Evolutionary conservation across 1,140 invertebrate genomes (phyloP), one percentile per base, ranked within the genome.

Genomic region (Hesperophylax magnus): DNA sequence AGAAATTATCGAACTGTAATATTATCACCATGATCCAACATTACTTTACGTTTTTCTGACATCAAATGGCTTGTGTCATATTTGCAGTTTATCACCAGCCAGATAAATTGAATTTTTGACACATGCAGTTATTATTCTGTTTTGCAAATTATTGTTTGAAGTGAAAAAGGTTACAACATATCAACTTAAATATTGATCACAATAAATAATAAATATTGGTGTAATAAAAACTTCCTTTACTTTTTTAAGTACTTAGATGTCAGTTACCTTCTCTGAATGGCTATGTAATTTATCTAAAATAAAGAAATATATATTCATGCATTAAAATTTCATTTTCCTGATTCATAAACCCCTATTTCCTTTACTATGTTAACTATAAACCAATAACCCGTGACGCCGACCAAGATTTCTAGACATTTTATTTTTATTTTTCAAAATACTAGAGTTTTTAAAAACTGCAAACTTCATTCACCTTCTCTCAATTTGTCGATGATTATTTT

Each of bases 11-110:
- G 17, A 58, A n/a, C 17, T n/a, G 54, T 18, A n/a, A 18, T 3
- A 20, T 18, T 17, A 58, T 18, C 17, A 20, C 17, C 17, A n/a
- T 20, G 54, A 18, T 58, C 17, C 17, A 58, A 18, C 54, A n/a
- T 18, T 58, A 58, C 17, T 58, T 18, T 18, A 18, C 5, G 17
- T 58, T 58, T 58, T 18, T 63, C n/a, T 15, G 24, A 63, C 22
- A 27, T 71, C 39, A 47, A n/a, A 71, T 71, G 17, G 39, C 31
- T n/a, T 71, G 67, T 74, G 71, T 74, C 71, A 74, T 22, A 74
- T 53, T 53, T 74, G 14, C 71, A 77, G 58, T 77, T 61, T 77
- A 47, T 77, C 18, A 65, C 75, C 60, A 77, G 60, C 56, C 75
- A 77, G 34, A 63, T 63, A 77, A 61, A 65, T 20, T 63, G 56